Base-by-base conservation (phyloP, 2,113 vertebrate species). In the Dascyllus trimaculatus region DNA sequence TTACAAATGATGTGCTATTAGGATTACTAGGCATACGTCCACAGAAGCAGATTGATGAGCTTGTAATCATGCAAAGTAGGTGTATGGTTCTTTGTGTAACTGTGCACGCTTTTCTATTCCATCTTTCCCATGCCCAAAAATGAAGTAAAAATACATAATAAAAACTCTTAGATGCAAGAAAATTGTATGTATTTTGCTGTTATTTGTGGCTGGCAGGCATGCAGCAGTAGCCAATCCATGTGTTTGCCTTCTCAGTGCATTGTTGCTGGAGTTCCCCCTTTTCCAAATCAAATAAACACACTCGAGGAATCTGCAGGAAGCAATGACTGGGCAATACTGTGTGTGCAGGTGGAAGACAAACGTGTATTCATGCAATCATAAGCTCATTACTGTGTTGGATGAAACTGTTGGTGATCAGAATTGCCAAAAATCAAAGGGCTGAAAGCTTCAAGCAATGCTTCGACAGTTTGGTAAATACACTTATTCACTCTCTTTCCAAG, bases 1-100 rank as follows among this genome's bases (percentile, higher is more conserved):
- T 81, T 80, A 85, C 85, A 89, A 90, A 89, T 84, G 82, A 86
- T 69, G 78, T 66, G 81, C 60, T 79, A 57, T 91, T 84, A 81
- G 80, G 88, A 86, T 89, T 82, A 88, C 85, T 57, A 53, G 25
- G 56, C 71, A 18, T 59, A 56, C 53, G 24, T 73, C 69, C 69
- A 80, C 81, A 75, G 72, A 77, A 80, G 85, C 84, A 60, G 78
- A 80, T 72, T 77, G 72, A 83, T 67, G 65, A 75, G 66, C 56
- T 10, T 68, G 62, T 71, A 71, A 78, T 84, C 78, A 58, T 46
- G 49, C 69, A 70, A 49, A 80, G 53, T 76, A 64, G 43, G 53
- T 29, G 65, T 57, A 65, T 22, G 19, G 13, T 51, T 80, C 58
- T 69, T 18, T 24, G 24, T 45, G 65, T 24, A 51, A 71, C 63